Evolutionary conservation across 2,888 invertebrate genomes (phyloP).

Genomic region (Sycophila texana): DNA sequence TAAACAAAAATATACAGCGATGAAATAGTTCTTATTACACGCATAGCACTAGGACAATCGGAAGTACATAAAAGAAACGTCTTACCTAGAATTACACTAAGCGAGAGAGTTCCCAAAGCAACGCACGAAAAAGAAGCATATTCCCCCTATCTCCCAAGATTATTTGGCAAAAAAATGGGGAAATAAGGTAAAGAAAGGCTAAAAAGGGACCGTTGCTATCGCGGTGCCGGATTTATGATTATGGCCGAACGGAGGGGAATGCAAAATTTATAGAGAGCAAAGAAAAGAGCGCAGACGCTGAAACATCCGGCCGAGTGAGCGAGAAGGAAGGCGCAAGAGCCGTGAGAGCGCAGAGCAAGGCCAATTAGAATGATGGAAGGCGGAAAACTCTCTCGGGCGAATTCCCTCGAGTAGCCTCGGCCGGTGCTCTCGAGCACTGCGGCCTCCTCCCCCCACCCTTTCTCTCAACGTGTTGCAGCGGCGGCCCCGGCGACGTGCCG

Average conservation of each 20-base stretch:
- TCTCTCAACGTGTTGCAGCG: slow-evolving; percentile 47
- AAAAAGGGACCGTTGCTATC: slow-evolving; percentile 28
- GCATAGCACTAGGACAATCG: too few relatives aligned
- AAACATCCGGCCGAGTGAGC: not conserved
- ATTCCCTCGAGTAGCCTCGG: slow-evolving; percentile 48
- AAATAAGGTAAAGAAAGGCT: not conserved
- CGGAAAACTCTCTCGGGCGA: slow-evolving; percentile 28
- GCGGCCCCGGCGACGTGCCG: not conserved
- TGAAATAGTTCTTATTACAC: too few relatives aligned
- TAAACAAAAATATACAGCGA: too few relatives aligned
- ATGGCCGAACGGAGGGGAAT: slow-evolving; percentile 15
- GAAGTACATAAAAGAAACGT: too few relatives aligned
- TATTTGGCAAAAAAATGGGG: not conserved
- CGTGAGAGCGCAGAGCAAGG: slow-evolving; percentile 9
- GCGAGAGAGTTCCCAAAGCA: too few relatives aligned
- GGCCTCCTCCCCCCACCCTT: not conserved
- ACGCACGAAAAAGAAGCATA: too few relatives aligned
- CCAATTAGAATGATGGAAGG: slow-evolving; percentile 55
- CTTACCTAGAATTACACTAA: too few relatives aligned
- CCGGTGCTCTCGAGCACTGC: slow-evolving; percentile 48
- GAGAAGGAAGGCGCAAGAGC: not conserved
- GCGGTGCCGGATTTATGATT: slow-evolving; percentile 37
- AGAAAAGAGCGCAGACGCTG: not conserved
- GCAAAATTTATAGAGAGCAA: slow-evolving; percentile 39
- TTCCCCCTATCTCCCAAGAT: too few relatives aligned